Percentiles rank a stretch among this genome's conserved stretches.
Conservation (phyloP, 2,113 vertebrate species). For the Fukomys damarensis region DNA sequence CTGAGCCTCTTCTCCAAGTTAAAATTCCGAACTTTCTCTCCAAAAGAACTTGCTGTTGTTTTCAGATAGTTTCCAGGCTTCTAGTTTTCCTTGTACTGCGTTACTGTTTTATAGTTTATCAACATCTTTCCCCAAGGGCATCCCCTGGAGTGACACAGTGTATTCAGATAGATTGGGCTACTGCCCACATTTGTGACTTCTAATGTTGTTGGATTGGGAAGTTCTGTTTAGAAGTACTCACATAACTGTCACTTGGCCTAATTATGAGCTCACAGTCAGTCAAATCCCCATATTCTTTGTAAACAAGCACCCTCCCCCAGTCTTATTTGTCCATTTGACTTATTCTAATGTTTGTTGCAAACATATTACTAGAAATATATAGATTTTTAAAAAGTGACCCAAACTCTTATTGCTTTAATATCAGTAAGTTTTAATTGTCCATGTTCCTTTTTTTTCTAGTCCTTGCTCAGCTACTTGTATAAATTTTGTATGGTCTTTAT, state of each 20-base stretch:
- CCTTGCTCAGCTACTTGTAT: neutral
- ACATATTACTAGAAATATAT: slow-evolving; percentile 13
- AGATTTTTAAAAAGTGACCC: neutral
- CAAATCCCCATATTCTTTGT: neutral
- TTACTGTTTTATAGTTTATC: neutral
- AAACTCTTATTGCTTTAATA: neutral
- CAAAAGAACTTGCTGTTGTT: neutral
- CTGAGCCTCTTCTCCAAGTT: neutral
- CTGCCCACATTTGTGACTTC: neutral
- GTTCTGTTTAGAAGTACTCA: neutral
- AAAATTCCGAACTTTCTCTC: neutral
- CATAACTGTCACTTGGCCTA: neutral
- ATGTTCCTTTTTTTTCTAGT: neutral
- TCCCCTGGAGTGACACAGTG: neutral
- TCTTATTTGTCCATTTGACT: neutral
- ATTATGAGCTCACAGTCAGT: neutral
- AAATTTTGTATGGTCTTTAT: slow-evolving; percentile 32
- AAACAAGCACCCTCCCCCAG: neutral
- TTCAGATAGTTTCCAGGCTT: neutral
- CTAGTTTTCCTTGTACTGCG: neutral
- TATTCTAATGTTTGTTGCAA: neutral
- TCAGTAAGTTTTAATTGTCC: neutral
- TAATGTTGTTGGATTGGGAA: neutral
- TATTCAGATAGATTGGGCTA: neutral
- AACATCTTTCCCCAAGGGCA: neutral